A percentile compares a stretch with the other conserved stretches of the same genome.
These are phyloP conservation scores for Marasmarcha lunaedactyla DNA, from an alignment of 2,888 invertebrate species.

Conservation along the genomic window DNA sequence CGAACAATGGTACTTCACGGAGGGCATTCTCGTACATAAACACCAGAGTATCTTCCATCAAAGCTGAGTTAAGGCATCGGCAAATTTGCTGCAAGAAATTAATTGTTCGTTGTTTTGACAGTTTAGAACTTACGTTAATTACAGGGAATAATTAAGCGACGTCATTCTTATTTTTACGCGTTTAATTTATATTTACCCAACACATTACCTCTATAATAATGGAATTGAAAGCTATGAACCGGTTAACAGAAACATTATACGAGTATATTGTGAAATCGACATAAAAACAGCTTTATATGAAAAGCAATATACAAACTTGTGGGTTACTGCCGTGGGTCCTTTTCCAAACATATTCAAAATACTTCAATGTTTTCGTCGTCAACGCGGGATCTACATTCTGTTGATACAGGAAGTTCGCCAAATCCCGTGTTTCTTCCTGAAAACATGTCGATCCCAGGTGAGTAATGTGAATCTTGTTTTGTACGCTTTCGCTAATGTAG, in stretches of 20 bases:
- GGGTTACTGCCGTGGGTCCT: constrained; percentile 61
- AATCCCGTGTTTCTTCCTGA: constrained; percentile 55
- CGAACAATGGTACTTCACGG: constrained; percentile 64
- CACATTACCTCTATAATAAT: no score
- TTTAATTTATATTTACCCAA: no score
- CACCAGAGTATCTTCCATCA: constrained; percentile 65
- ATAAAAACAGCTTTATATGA: no score
- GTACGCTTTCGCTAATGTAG: constrained; percentile 9
- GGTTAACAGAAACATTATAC: no score
- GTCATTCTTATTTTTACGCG: no score
- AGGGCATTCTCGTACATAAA: constrained; percentile 64
- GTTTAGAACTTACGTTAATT: constrained; percentile 10
- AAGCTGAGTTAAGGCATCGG: constrained; percentile 55
- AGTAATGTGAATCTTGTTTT: constrained; percentile 24
- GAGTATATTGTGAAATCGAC: no score
- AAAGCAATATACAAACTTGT: constrained; percentile 27
- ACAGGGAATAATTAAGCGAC: no score
- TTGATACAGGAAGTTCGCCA: constrained; percentile 55
- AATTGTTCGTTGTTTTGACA: no score
- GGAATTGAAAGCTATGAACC: no score
- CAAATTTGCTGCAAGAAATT: constrained; percentile 43
- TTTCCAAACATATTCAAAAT: constrained; percentile 67
- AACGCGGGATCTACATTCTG: constrained; percentile 49
- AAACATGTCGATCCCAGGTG: constrained; percentile 22
- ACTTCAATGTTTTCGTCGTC: constrained; percentile 49